Evolutionary conservation across 2,888 invertebrate genomes (phyloP), one percentile per base, ranked within the genome.

Genomic region (Nemurella pictetii): DNA sequence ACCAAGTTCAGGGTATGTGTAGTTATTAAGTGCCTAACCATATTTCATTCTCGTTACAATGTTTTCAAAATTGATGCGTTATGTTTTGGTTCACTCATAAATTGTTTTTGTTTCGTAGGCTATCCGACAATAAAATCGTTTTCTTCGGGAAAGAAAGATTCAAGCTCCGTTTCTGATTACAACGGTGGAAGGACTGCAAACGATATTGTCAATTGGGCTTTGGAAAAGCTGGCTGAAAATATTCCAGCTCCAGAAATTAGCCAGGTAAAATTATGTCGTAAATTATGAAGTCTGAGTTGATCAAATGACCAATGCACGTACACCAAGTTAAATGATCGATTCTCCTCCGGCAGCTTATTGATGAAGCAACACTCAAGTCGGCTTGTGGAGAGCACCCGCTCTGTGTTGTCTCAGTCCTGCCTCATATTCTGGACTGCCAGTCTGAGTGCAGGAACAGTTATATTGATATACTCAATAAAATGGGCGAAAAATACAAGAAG

Each of bases 61-160:
- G n/a, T n/a, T n/a, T n/a, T n/a, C n/a, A n/a, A n/a, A n/a, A n/a
- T n/a, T n/a, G n/a, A n/a, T n/a, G n/a, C n/a, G n/a, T n/a, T n/a
- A n/a, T n/a, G n/a, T n/a, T n/a, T n/a, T n/a, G n/a, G n/a, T n/a
- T n/a, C n/a, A n/a, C n/a, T n/a, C n/a, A 20, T 55, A 15, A 3
- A 55, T 55, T 55, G 9, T 55, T 55, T 55, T 7, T 55, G 9
- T 36, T 36, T 78, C 15, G 9, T 30, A 82, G 82, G 99, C 0
- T 99, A 98, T 91, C 99, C 99, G 0, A 98, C 99, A 36, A 99
- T 99, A 89, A 99, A 99, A 91, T 94, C 94, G 91, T 99, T 99
- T 92, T 91, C 94, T 0, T 93, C 95, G 0, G 96, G 96, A 86
- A 94, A 94, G 88, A 96, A 97, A 90, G 91, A 92, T 85, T 86